phyloP scores from a whole-genome alignment of 2,888 invertebrate genomes.

The Eurois occulta region DNA sequence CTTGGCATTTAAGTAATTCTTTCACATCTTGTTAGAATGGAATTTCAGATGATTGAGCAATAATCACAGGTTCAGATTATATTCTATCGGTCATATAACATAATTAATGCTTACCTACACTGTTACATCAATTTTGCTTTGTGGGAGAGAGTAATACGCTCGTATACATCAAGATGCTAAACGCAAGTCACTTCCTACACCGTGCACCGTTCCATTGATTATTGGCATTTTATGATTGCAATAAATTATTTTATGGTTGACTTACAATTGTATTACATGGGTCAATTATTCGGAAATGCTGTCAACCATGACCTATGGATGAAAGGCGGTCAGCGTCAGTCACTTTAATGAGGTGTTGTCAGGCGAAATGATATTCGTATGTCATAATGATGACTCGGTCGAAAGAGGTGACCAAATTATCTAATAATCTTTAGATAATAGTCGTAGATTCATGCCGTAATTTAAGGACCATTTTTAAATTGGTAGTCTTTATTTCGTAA shows the following conservation, averaged over 20 bases:
- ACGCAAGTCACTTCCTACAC: conserved; percentile 62
- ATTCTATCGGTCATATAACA: conserved; percentile 38
- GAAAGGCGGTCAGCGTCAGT: conserved; percentile 24
- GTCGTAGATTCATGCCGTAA: background rate
- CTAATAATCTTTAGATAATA: background rate
- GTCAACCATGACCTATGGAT: conserved; percentile 34
- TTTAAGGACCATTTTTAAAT: background rate
- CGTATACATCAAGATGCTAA: conserved; percentile 30
- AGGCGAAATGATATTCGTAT: background rate
- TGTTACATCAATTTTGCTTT: conserved; percentile 44
- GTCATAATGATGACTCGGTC: background rate
- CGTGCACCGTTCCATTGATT: conserved; percentile 17
- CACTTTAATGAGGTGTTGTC: conserved; percentile 2
- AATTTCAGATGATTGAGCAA: conserved; percentile 36
- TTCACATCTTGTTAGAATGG: conserved; percentile 31
- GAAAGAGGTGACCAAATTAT: conserved; percentile 22
- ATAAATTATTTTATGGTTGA: conserved; percentile 27
- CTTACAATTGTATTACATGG: conserved; percentile 33
- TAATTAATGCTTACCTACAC: conserved; percentile 23
- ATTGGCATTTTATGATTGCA: conserved; percentile 32
- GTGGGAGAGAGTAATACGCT: conserved; percentile 36
- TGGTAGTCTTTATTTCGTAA: background rate
- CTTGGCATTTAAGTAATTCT: conserved; percentile 32
- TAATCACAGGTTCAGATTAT: conserved; percentile 32
- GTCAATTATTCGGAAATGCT: conserved; percentile 45